These are phyloP conservation scores for Sisor rabdophorus DNA, from an alignment of 2,113 vertebrate species.

Conservation along the genomic window DNA sequence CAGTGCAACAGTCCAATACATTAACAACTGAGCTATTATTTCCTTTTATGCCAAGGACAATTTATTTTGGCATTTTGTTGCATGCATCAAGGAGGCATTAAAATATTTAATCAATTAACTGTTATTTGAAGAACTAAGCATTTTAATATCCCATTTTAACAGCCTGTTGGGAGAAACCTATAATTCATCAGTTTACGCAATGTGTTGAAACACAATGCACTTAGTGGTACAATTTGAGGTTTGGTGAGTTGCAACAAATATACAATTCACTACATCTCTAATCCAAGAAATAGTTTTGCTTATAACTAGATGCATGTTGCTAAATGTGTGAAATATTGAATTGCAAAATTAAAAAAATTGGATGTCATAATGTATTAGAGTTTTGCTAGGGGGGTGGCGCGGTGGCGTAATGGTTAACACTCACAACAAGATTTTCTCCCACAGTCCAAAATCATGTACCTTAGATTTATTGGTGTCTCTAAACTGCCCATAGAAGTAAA, in stretches of 20 bases:
- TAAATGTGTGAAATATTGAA: background rate
- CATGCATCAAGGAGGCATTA: background rate
- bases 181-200: background rate
- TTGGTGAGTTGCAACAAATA: constrained; percentile 11
- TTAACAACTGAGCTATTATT: no score
- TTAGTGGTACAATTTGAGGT: constrained; percentile 1
- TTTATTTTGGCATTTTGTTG: constrained; percentile 17
- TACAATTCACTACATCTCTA: background rate
- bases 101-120: constrained; percentile 12
- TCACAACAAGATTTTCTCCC: no score
- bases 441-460: no score
- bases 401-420: no score
- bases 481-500: no score
- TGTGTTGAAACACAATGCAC: constrained; percentile 15
- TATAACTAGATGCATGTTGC: constrained; percentile 1
- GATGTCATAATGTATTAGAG: background rate
- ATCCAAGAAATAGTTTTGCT: background rate
- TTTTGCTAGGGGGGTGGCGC: no score
- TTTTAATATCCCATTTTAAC: background rate
- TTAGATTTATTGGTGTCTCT: no score
- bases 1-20: no score
- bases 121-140: background rate
- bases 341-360: background rate
- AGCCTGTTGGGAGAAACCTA: constrained; percentile 11
- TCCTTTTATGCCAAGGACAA: background rate